These are phyloP conservation scores for Psilopsiagon aymara DNA, from an alignment of 2,113 vertebrate genomes.

Conservation along the genomic window DNA sequence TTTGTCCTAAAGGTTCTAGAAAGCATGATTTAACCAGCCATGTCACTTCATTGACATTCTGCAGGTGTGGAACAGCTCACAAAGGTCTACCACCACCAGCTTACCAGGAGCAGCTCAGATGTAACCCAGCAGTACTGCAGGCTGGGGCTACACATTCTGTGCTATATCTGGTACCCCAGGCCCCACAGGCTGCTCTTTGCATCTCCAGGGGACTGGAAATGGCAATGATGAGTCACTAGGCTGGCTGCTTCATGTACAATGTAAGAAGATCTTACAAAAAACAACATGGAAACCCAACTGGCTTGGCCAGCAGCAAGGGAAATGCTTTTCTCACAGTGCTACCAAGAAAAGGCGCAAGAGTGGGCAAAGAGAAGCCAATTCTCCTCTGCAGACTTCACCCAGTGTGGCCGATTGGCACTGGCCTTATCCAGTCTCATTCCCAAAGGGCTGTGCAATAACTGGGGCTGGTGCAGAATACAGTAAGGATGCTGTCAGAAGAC, in stretches of 20 bases:
- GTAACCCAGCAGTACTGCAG: not conserved
- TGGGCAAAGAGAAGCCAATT: not conserved
- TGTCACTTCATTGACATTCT: not conserved
- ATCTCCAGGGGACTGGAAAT: not conserved
- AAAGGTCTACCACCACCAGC: not conserved
- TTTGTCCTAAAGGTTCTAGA: not conserved
- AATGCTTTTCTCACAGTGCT: not conserved
- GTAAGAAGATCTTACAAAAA: not conserved
- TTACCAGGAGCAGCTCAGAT: not conserved
- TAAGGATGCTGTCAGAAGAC: not conserved
- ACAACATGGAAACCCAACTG: not conserved
- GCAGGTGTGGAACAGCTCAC: not conserved
- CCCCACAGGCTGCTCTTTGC: fast-evolving
- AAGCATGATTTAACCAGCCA: not conserved
- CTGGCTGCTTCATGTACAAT: not conserved
- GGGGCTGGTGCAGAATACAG: not conserved
- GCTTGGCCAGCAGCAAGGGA: not conserved
- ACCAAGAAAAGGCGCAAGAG: not conserved
- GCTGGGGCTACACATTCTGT: not conserved
- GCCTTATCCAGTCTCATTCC: not conserved
- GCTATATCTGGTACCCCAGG: not conserved
- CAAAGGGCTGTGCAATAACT: not conserved
- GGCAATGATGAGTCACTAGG: not conserved
- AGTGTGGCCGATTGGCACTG: not conserved
- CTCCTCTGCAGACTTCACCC: not conserved